A percentile compares a stretch with the other conserved stretches of the same genome.
Conservation (phyloP, 2,113 vertebrate species). For the Myiozetetes cayanensis region DNA sequence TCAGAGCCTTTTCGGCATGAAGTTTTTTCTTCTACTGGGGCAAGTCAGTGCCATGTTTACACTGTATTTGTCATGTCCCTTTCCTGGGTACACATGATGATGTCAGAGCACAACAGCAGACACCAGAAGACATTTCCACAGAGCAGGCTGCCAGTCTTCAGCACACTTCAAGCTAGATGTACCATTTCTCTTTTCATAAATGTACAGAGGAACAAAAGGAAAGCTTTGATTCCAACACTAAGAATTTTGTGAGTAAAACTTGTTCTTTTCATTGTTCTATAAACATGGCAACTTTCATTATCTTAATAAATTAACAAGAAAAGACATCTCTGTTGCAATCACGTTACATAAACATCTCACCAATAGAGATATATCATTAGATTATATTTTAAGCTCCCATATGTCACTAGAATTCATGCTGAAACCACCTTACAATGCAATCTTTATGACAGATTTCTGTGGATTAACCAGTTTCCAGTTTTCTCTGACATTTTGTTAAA, state of each 20-base stretch:
- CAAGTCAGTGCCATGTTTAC: not conserved
- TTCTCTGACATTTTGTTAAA: constrained; percentile 74
- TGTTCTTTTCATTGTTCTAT: not conserved
- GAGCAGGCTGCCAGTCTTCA: not conserved
- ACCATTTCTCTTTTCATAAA: not conserved
- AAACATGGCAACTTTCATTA: constrained; percentile 33
- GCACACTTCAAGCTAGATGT: not conserved
- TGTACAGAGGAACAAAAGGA: not conserved
- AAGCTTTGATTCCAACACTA: not conserved
- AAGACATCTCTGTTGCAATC: constrained; percentile 63
- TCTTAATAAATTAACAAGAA: constrained; percentile 65
- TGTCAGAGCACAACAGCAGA: not conserved
- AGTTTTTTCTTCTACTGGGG: not conserved
- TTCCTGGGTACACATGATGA: not conserved
- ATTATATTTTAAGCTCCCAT: constrained; percentile 76
- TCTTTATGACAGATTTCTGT: constrained; percentile 75
- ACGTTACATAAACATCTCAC: constrained; percentile 70
- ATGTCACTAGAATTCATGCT: constrained; percentile 67
- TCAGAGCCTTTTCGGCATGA: not conserved
- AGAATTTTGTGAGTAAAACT: not conserved
- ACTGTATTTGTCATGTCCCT: not conserved
- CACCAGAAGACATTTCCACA: not conserved
- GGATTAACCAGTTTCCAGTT: constrained; percentile 69
- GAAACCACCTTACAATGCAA: constrained; percentile 65
- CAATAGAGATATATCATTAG: constrained; percentile 64